Evolutionary conservation across 2,113 vertebrate genomes (phyloP), one percentile per base, ranked within the genome.

Genomic region (Herpetotheres cachinnans): DNA sequence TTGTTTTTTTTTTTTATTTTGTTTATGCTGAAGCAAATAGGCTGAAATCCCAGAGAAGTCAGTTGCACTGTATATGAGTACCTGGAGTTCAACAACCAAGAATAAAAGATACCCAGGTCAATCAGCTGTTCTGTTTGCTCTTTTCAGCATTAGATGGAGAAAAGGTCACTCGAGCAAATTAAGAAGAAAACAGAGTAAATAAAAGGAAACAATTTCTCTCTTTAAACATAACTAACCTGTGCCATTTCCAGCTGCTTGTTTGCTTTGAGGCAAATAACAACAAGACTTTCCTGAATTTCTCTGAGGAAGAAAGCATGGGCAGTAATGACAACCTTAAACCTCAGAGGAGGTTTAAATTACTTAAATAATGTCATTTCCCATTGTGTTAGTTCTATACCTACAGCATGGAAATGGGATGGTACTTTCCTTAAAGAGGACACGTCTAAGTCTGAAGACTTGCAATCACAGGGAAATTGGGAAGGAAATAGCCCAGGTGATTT

Each of bases 121-220:
- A 84, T 91, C 95, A 86, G 70, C 83, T 93, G 80, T 71, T 97
- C 73, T 72, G 30, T 87, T 92, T 91, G 92, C 90, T 93, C 91
- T 97, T 97, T 96, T 92, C 83, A 86, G 69, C 81, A 91, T 71
- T 89, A 97, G 92, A 86, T 84, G 80, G 27, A 89, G 86, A 91
- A 96, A 95, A 97, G 90, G 95, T 94, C 92, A 85, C 67, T 84
- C 84, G 65, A 87, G 73, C 65, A 92, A 96, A 97, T 95, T 95
- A 96, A 91, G 77, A 95, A 74, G 44, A 95, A 90, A 95, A 86
- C 55, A 52, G 46, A 92, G 65, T 90, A 95, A 97, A 97, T 95
- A 87, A 91, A 95, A 93, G 40, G 91, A 89, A 95, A 95, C 73
- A 46, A 82, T 70, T 89, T 96, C 62, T 71, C 24, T 86, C 76